Conservation (phyloP, 1,140 invertebrate genomes). For the Choristoneura fumiferana region DNA sequence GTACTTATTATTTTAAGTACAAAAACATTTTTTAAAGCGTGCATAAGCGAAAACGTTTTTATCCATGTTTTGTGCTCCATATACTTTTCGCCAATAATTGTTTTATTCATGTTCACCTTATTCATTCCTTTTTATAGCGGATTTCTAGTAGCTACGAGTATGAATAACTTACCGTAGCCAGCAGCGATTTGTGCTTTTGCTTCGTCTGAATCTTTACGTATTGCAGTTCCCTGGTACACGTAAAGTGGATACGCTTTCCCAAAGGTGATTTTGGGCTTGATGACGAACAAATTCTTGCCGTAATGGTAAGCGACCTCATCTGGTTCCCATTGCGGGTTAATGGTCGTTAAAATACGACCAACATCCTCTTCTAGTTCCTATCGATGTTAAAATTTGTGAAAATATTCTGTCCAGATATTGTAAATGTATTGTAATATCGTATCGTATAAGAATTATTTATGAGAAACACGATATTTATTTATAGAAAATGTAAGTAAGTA, state of each 20-base stretch:
- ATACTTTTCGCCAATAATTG: too few relatives aligned
- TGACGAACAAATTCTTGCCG: conserved; percentile 79
- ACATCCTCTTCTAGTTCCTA: conserved; percentile 92
- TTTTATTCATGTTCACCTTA: too few relatives aligned
- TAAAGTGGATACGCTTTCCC: conserved; percentile 82
- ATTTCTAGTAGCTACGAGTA: not conserved
- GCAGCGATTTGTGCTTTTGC: conserved; percentile 82
- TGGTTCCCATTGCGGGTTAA: conserved; percentile 84
- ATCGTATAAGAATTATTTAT: too few relatives aligned
- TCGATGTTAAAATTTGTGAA: not conserved
- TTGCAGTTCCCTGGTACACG: conserved; percentile 81
- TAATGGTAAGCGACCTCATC: conserved; percentile 86
- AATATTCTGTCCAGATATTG: too few relatives aligned
- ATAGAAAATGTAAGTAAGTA: too few relatives aligned
- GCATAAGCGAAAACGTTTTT: too few relatives aligned
- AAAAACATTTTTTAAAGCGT: too few relatives aligned
- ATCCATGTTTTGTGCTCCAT: too few relatives aligned
- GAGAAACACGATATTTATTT: too few relatives aligned
- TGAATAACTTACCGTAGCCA: conserved; percentile 65
- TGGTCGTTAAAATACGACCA: conserved; percentile 84
- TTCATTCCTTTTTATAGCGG: not conserved
- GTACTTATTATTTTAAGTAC: too few relatives aligned
- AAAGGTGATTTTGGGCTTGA: conserved; percentile 77
- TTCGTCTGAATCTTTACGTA: conserved; percentile 85
- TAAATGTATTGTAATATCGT: too few relatives aligned